phyloP scores from a whole-genome alignment of 2,888 invertebrate species.

The Punctoribates punctum region DNA sequence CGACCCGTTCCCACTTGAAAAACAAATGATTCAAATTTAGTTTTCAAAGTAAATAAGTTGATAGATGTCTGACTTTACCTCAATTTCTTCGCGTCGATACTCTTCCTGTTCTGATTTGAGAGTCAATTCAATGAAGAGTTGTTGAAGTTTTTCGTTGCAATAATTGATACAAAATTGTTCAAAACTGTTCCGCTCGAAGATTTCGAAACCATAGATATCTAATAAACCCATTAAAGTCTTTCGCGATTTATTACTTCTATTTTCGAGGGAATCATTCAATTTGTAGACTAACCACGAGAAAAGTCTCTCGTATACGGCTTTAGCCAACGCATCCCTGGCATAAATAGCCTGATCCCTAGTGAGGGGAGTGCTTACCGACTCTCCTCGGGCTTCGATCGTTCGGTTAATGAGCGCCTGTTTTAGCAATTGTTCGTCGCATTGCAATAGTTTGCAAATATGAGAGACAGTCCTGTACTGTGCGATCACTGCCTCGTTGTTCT shows the following conservation, averaged over 20 bases:
- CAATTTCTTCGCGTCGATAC: constrained; percentile 82
- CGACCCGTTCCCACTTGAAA: constrained; percentile 84
- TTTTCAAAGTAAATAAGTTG: neutral
- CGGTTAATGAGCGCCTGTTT: constrained; percentile 72
- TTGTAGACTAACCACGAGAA: constrained; percentile 65
- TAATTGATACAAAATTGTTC: constrained; percentile 99
- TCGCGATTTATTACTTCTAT: constrained; percentile 77
- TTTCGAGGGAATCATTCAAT: constrained; percentile 54
- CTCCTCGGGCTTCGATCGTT: constrained; percentile 86
- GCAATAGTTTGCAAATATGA: constrained; percentile 69
- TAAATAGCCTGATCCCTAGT: constrained; percentile 77
- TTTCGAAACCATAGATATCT: constrained; percentile 98
- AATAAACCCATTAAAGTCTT: constrained; percentile 87
- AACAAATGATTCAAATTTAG: neutral
- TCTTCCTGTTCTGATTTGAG: constrained; percentile 89
- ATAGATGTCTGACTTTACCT: constrained; percentile 51
- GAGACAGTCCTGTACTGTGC: constrained; percentile 63
- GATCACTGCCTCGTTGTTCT: constrained; percentile 56
- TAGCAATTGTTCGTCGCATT: constrained; percentile 65
- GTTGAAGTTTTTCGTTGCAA: constrained; percentile 97
- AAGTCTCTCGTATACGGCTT: constrained; percentile 89
- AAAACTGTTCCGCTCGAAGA: constrained; percentile 82
- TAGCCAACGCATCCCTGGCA: constrained; percentile 86
- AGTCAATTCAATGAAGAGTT: constrained; percentile 92
- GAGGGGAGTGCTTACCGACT: constrained; percentile 81